phyloP scores from a whole-genome alignment of 2,797 vertebrate species.

The Macropus fuliginosus region DNA sequence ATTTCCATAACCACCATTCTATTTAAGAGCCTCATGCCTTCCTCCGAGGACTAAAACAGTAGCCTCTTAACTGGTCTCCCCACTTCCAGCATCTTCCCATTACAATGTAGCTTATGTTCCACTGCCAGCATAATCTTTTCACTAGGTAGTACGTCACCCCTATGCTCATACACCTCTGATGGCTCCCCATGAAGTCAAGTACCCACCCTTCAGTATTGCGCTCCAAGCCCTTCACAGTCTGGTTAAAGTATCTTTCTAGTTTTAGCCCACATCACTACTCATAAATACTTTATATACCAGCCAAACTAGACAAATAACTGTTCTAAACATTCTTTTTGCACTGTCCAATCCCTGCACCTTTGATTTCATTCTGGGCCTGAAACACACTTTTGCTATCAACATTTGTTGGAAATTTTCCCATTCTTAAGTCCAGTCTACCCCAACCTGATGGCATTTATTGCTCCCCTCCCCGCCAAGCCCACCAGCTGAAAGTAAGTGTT shows the following conservation, averaged over 20 bases:
- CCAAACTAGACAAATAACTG: neutral
- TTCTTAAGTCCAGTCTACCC: neutral
- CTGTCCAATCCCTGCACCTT: neutral
- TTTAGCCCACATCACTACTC: neutral
- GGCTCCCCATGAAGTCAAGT: neutral
- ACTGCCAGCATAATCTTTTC: neutral
- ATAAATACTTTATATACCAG: neutral
- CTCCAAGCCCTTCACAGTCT: neutral
- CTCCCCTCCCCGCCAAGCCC: too few species aligned
- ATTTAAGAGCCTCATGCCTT: neutral
- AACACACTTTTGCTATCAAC: neutral
- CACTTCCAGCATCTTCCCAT: neutral
- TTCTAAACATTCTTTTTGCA: neutral
- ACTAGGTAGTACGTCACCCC: neutral
- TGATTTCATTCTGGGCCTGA: neutral
- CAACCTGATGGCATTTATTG: too few species aligned
- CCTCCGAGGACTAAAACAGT: neutral
- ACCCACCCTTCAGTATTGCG: neutral
- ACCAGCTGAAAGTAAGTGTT: neutral
- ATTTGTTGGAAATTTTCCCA: neutral
- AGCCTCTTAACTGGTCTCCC: neutral
- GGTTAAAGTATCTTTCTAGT: neutral
- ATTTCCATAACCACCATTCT: neutral
- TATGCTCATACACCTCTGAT: neutral
- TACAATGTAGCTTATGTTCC: neutral